phyloP scores from a whole-genome alignment of 2,888 invertebrate genomes.

The Ennomos fuscantarius region DNA sequence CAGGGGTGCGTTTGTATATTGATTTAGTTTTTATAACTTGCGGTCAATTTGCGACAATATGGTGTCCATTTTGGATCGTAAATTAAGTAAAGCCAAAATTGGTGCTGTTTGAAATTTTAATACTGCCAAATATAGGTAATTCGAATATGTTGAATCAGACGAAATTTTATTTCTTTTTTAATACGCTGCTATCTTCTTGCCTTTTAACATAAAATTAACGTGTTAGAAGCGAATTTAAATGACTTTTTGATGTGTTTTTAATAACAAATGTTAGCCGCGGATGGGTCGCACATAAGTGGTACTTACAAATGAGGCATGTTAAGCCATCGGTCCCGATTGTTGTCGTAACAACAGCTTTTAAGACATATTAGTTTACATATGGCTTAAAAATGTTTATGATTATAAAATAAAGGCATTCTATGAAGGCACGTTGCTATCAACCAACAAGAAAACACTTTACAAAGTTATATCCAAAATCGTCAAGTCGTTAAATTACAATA shows the following conservation, averaged over 20 bases:
- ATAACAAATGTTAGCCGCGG: not conserved
- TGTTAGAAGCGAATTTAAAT: not conserved
- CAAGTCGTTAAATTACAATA: not conserved
- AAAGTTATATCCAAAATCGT: no score
- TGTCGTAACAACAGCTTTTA: no score
- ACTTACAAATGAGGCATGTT: no score
- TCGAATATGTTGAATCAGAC: constrained; percentile 14
- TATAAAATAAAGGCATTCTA: no score
- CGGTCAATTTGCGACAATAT: constrained; percentile 15
- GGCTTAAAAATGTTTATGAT: no score
- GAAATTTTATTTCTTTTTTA: not conserved
- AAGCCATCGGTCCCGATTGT: no score
- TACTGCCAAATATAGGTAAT: constrained; percentile 27
- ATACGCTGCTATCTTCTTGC: constrained; percentile 21
- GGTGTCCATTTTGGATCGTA: constrained; percentile 13
- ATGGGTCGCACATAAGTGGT: no score
- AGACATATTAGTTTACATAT: no score
- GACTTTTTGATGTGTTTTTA: constrained; percentile 1
- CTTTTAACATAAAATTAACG: constrained; percentile 2
- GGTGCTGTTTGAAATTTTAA: constrained; percentile 24
- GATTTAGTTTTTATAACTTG: constrained; percentile 11
- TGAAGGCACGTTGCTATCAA: no score
- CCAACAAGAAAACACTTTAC: no score
- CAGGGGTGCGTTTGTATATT: constrained; percentile 18
- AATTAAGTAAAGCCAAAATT: constrained; percentile 25